Conservation (phyloP, 2,113 vertebrate genomes). For the Cygnus atratus region DNA sequence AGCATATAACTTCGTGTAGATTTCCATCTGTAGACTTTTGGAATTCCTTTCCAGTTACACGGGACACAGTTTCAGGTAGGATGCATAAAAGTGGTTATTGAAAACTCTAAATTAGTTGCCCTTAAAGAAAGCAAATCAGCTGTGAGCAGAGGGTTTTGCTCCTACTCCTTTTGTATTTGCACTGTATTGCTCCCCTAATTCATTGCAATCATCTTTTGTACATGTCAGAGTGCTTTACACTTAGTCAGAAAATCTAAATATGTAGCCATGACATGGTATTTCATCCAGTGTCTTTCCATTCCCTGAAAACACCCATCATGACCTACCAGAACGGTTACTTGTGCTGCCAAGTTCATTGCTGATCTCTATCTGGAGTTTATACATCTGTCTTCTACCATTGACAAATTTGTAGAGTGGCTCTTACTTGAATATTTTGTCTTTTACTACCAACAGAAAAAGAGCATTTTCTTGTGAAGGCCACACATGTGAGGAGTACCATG, state of each 20-base stretch:
- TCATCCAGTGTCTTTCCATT: too few species aligned
- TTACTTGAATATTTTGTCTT: neutral
- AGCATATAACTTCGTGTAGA: slow-evolving; percentile 45
- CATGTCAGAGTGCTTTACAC: neutral
- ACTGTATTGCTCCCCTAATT: neutral
- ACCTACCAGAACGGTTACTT: neutral
- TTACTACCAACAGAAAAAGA: neutral
- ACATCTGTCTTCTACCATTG: neutral
- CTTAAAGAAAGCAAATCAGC: neutral
- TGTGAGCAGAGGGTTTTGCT: neutral
- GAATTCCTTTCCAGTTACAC: neutral
- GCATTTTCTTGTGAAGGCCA: neutral
- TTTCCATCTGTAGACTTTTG: slow-evolving; percentile 11
- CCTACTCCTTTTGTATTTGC: neutral
- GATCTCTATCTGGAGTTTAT: neutral
- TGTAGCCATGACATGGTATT: neutral
- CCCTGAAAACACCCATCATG: neutral
- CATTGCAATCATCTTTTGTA: neutral
- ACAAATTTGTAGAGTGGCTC: too few species aligned
- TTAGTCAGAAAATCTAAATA: neutral
- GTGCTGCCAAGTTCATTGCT: too few species aligned
- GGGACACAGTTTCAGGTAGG: neutral
- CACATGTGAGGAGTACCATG: neutral
- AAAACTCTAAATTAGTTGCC: neutral
- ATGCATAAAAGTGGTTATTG: neutral